Conservation (phyloP, 2,113 vertebrate species). For the Mustela lutreola region DNA sequence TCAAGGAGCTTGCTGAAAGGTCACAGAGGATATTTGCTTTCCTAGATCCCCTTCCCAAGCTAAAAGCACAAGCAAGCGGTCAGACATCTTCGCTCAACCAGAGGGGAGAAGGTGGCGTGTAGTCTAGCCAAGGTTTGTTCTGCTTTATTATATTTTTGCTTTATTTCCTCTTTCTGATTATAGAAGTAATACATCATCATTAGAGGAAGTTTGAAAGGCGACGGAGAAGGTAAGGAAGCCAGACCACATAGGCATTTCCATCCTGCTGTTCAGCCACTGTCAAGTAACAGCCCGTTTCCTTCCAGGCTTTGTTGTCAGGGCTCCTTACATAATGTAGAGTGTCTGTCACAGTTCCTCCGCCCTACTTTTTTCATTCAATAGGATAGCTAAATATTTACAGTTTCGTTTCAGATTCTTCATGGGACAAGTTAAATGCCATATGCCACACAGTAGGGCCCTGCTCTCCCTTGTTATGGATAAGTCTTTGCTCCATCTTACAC, state of each 20-base stretch:
- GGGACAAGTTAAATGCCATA: neutral
- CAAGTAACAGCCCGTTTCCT: neutral
- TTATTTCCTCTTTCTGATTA: conserved; percentile 50
- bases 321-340: conserved; percentile 45
- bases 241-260: neutral
- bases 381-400: conserved; percentile 8
- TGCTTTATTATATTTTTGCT: conserved; percentile 17
- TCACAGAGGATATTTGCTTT: neutral
- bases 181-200: conserved; percentile 18
- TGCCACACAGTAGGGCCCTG: neutral
- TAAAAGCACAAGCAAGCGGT: neutral
- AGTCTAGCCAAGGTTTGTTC: neutral
- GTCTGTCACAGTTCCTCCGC: neutral
- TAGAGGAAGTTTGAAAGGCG: neutral
- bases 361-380: conserved; percentile 1
- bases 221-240: conserved; percentile 23
- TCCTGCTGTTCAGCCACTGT: neutral
- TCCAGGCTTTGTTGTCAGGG: neutral
- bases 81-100: neutral
- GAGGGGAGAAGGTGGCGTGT: neutral
- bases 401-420: neutral
- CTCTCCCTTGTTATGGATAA: neutral
- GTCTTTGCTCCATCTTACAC: neutral
- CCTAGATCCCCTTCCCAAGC: neutral
- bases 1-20: neutral